A percentile compares a stretch with the other conserved stretches of the same genome.
Conservation (phyloP, 2,888 invertebrate species). For the Noctua pronuba region DNA sequence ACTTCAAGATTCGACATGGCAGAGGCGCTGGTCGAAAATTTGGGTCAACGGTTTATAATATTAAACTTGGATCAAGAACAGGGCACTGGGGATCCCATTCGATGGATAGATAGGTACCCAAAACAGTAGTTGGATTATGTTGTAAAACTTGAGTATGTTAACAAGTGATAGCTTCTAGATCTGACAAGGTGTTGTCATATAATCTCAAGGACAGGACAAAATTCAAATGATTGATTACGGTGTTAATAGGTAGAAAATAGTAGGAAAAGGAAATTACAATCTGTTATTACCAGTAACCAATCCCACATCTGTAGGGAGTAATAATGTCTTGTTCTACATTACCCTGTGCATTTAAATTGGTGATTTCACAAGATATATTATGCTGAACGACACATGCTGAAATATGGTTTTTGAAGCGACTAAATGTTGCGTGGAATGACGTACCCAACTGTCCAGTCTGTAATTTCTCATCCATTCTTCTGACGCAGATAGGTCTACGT, state of each 20-base stretch:
- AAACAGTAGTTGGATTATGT: slow-evolving; percentile 14
- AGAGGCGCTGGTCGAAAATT: slow-evolving; percentile 19
- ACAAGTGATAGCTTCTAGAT: neutral
- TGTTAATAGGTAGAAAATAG: neutral
- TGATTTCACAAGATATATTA: slow-evolving; percentile 19
- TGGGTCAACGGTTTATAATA: slow-evolving; percentile 56
- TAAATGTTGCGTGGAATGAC: slow-evolving; percentile 15
- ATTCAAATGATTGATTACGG: neutral
- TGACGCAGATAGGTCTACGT: slow-evolving; percentile 1
- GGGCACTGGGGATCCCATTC: slow-evolving; percentile 20
- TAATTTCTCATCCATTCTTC: neutral
- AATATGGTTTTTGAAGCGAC: slow-evolving; percentile 16
- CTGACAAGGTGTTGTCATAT: neutral
- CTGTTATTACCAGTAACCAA: neutral
- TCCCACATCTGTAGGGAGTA: neutral
- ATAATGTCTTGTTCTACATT: neutral
- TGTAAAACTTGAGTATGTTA: neutral
- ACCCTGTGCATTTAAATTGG: neutral
- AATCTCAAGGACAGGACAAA: neutral
- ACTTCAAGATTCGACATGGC: slow-evolving; percentile 46
- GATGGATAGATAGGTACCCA: neutral
- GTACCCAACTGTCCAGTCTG: neutral
- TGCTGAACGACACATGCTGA: slow-evolving; percentile 1
- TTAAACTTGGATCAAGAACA: slow-evolving; percentile 53
- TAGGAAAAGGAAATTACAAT: neutral